phyloP scores from a whole-genome alignment of 1,140 invertebrate species.

The Drosophila parabipectinata region DNA sequence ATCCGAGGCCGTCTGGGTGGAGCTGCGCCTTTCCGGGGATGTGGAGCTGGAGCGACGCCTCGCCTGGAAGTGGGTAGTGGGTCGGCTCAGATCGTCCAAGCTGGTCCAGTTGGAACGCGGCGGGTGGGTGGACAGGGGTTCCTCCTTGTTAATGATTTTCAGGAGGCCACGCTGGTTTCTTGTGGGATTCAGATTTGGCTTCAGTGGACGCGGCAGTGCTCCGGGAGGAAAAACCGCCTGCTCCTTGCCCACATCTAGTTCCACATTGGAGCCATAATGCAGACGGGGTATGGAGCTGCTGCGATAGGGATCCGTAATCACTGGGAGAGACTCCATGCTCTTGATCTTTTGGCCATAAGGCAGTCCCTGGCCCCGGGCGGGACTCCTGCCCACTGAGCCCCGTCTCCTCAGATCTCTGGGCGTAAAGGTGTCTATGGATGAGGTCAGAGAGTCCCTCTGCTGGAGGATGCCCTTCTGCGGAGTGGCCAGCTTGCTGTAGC shows the following conservation, averaged over 20 bases:
- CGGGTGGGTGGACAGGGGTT: slow-evolving; percentile 30
- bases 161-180: slow-evolving; percentile 72
- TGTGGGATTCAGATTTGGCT: slow-evolving; percentile 80
- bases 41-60: slow-evolving; percentile 76
- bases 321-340: slow-evolving; percentile 69
- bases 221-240: slow-evolving; percentile 71
- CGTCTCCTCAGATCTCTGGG: slow-evolving; percentile 49
- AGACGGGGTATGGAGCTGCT: slow-evolving; percentile 73
- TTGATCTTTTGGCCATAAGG: slow-evolving; percentile 61
- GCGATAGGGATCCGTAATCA: slow-evolving; percentile 66
- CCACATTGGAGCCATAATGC: slow-evolving; percentile 62
- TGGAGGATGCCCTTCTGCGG: slow-evolving; percentile 77
- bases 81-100: slow-evolving; percentile 65
- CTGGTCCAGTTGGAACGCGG: slow-evolving; percentile 76
- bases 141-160: slow-evolving; percentile 61
- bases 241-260: slow-evolving; percentile 51
- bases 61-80: slow-evolving; percentile 11
- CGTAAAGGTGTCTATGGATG: slow-evolving; percentile 77
- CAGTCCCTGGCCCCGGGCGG: slow-evolving; percentile 5
- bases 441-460: slow-evolving; percentile 70
- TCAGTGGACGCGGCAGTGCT: slow-evolving; percentile 70
- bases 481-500: slow-evolving; percentile 64
- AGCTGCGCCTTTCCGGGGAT: slow-evolving; percentile 76
- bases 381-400: slow-evolving; percentile 32
- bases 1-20: slow-evolving; percentile 79